Percentiles rank a stretch among this genome's conserved stretches.
These are phyloP conservation scores for Cancer borealis DNA, from an alignment of 2,888 invertebrate species.

Conservation along the genomic window DNA sequence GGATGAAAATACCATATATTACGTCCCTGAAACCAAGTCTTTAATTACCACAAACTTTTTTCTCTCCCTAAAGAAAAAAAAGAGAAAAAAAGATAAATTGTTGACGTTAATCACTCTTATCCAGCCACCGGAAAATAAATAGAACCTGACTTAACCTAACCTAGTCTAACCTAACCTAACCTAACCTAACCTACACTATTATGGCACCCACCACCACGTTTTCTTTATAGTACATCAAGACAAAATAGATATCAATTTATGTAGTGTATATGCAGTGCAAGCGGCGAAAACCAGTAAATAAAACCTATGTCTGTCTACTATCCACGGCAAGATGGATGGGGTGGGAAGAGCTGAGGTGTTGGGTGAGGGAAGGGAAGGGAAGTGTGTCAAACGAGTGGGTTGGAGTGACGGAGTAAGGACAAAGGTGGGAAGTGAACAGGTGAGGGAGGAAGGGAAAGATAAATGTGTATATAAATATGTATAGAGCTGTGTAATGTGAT, in stretches of 20 bases:
- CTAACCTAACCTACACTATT: no score
- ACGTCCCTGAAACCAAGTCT: background rate
- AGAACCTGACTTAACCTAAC: background rate
- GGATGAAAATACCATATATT: background rate
- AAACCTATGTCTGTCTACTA: background rate
- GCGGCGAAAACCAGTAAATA: background rate
- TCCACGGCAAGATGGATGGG: background rate
- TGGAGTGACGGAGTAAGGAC: background rate
- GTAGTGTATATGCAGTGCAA: background rate
- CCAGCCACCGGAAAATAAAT: background rate
- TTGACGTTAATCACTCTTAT: background rate
- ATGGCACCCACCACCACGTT: no score
- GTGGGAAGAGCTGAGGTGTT: background rate
- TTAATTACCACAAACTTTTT: background rate
- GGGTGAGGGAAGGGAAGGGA: background rate
- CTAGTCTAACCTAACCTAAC: no score
- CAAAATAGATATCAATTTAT: no score
- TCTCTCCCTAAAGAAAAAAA: no score
- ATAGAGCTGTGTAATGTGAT: background rate
- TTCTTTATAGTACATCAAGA: no score
- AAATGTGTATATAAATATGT: no score
- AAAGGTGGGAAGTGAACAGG: background rate
- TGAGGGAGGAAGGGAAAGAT: background rate
- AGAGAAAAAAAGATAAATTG: background rate
- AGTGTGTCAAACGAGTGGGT: background rate